Base-by-base conservation (phyloP, 2,113 vertebrate genomes). In the Prochilodus magdalenae region DNA sequence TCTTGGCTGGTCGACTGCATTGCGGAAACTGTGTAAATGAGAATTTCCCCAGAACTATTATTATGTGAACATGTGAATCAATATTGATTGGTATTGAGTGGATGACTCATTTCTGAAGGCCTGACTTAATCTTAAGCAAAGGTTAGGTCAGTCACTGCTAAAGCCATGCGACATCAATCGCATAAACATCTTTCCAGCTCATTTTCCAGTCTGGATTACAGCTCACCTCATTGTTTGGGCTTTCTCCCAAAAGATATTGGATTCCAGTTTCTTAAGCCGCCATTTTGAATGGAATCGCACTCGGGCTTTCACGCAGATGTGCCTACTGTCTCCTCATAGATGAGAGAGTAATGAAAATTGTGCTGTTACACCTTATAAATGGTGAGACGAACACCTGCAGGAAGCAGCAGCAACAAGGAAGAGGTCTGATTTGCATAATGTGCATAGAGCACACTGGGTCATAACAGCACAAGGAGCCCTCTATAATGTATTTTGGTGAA, bases 281-380 rank as follows among this genome's bases (percentile, higher is more conserved):
- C 16, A 4, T 81, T 65, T 65, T 81, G 79, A 36, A 51, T 73
- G 59, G 24, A 51, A 73, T 65, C 24, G 14, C 70, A 60, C 57
- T 12, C 29, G 67, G 36, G 18, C 67, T 80, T 53, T 80, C 79
- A 80, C 29, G 62, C 47, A 66, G 65, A 67, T 36, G 65, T 22
- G 65, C 30, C 20, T 36, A 51, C 30, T 11, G 70, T 80, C 44
- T 81, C 60, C 29, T 71, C n/a, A 3, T 74, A 74, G 71, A 66
- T 47, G 40, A 27, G 49, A 67, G 36, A n/a, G 29, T 81, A 74
- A 81, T 81, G 71, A 66, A 74, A 66, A 55, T 72, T 36, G 78
- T 26, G 70, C 79, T 73, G n/a, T 16, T 65, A 53, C 57, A 53
- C 67, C 55, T 62, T 73, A 51, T n/a, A 74, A 81, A 62, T 66